Evolutionary conservation across 2,888 invertebrate genomes (phyloP).

Genomic region (Microplitis manilae): DNA sequence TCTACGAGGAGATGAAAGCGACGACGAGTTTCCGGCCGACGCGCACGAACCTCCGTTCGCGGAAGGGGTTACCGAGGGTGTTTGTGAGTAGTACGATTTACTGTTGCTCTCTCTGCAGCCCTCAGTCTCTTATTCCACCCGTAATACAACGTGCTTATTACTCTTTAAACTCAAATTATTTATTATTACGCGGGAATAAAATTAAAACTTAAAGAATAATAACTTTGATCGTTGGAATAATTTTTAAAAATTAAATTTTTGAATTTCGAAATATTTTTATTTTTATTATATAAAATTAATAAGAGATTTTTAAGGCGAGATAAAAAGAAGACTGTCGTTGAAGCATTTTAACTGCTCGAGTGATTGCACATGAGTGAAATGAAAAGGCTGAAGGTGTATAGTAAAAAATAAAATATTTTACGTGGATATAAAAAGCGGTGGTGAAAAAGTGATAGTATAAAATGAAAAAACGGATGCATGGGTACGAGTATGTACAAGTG

Average conservation of each 20-base stretch:
- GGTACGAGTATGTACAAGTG: neutral
- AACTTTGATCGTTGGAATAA: neutral
- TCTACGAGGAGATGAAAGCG: constrained; percentile 35
- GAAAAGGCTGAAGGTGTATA: no score
- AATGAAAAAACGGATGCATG: no score
- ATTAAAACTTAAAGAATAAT: neutral
- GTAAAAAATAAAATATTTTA: no score
- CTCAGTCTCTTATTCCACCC: constrained; percentile 20
- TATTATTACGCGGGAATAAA: neutral
- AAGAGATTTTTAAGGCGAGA: no score
- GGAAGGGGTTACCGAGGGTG: constrained; percentile 21
- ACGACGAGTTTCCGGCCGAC: constrained; percentile 26
- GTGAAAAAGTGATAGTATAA: no score
- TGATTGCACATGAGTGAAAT: no score
- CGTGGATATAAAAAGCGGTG: no score
- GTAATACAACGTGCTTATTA: constrained; percentile 13
- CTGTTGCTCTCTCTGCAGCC: constrained; percentile 7
- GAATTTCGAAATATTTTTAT: no score
- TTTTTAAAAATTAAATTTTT: neutral
- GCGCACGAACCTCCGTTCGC: neutral
- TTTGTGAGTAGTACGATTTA: constrained; percentile 12
- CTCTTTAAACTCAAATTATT: neutral
- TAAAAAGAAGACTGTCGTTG: no score
- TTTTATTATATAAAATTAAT: no score
- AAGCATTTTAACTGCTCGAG: no score